phyloP scores from a whole-genome alignment of 2,888 invertebrate species.

The Zele albiditarsus region DNA sequence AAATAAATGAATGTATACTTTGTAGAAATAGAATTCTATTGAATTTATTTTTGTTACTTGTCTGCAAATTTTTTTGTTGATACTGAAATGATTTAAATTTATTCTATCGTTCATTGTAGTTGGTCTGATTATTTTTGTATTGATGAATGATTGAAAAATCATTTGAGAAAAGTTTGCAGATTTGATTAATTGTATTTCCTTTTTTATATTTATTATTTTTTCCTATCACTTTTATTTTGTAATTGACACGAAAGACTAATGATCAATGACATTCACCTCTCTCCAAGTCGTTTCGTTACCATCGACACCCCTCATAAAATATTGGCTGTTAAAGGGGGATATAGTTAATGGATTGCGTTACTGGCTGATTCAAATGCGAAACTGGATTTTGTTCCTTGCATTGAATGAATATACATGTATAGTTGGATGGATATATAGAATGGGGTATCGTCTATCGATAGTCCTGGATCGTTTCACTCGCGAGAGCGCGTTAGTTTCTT shows the following conservation, averaged over 20 bases:
- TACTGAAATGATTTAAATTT: no score
- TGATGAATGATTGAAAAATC: no score
- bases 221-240: neutral
- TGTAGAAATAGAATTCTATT: no score
- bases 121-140: no score
- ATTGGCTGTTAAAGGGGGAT: slow-evolving; percentile 68
- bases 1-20: neutral
- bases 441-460: slow-evolving; percentile 59
- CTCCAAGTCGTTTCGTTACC: slow-evolving; percentile 47
- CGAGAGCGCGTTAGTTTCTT: slow-evolving; percentile 58
- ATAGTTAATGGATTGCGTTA: slow-evolving; percentile 71
- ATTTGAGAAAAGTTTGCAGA: no score
- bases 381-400: slow-evolving; percentile 67
- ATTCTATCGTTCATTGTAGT: no score
- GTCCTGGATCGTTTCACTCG: slow-evolving; percentile 55
- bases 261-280: slow-evolving; percentile 58
- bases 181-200: no score
- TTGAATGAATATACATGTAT: slow-evolving; percentile 6
- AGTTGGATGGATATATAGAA: slow-evolving; percentile 54
- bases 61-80: no score
- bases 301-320: slow-evolving; percentile 57
- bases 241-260: slow-evolving; percentile 58
- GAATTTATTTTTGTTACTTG: no score
- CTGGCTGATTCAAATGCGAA: slow-evolving; percentile 71
- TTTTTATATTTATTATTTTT: neutral